Evolutionary conservation across 1,140 invertebrate species (phyloP).

Genomic region (Macrostomum lignano): DNA sequence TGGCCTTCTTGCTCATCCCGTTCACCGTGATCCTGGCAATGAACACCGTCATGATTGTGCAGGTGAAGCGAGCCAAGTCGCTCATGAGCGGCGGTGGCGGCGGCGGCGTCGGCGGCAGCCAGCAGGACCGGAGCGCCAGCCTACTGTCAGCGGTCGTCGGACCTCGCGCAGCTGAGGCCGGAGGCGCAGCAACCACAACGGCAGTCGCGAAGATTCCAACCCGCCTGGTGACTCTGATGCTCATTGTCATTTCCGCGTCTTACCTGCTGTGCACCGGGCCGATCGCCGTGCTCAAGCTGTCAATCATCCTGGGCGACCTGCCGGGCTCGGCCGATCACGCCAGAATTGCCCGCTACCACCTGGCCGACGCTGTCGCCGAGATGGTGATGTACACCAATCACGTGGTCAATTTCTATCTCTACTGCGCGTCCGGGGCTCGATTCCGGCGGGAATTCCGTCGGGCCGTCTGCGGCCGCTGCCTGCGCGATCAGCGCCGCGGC

Average conservation of each 20-base stretch:
- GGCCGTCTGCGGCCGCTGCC: no score
- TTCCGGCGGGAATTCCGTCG: constrained; percentile 14
- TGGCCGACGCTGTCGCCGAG: constrained; percentile 15
- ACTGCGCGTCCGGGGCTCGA: constrained; percentile 14
- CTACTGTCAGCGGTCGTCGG: no score
- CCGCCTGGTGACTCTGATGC: neutral
- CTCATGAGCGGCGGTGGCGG: no score
- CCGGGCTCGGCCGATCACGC: neutral
- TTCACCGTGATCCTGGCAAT: neutral
- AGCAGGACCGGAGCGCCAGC: no score
- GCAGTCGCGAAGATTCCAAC: no score
- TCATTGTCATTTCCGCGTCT: neutral
- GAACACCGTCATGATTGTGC: neutral
- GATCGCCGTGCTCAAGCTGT: neutral
- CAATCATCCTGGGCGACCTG: no score
- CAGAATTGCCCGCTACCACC: neutral
- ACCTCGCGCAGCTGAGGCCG: no score
- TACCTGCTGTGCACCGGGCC: neutral
- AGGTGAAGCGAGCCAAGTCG: neutral
- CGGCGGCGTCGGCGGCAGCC: no score
- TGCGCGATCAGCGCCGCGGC: no score
- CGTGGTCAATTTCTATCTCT: constrained; percentile 17
- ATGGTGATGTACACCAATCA: constrained; percentile 18
- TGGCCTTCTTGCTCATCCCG: neutral
- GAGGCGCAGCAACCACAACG: no score